Base-by-base conservation (phyloP, 2,113 vertebrate species). In the Meriones unguiculatus region DNA sequence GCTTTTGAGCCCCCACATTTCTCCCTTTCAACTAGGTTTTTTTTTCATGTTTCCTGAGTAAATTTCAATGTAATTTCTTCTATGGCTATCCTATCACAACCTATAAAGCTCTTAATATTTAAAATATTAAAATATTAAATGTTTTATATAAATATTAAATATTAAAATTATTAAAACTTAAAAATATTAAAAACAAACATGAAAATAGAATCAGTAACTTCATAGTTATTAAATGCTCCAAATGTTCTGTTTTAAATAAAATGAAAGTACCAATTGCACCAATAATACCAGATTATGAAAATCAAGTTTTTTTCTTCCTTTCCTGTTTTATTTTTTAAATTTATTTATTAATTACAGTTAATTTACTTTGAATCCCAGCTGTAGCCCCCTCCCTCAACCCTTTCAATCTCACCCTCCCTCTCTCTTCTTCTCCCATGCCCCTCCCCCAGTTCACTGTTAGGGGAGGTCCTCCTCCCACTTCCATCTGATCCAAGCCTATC, bases 11-110 rank as follows among this genome's bases (percentile, higher is more conserved):
- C 10, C 28, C 72, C 70, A 72, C 6, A 5, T 85, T 57, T 75
- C 87, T 52, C n/a, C 3, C 13, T 80, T 87, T 5, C 52, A 82
- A 69, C 7, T 2, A n/a, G 3, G 73, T 84, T 3, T 95, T 85
- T 89, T 88, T 8, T 46, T 76, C 35, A 30, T 86, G 92, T 94
- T 93, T 5, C 25, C 7, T 38, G 57, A 30, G 28, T 90, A 38
- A 96, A 94, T 93, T 89, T 81, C 8, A 81, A 25, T 87, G 91
- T 18, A 86, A 86, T 89, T 89, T 2, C 35, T 13, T 15, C 32
- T 8, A 38, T 89, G 25, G n/a, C 22, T 80, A 0, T 67, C 35
- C 93, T 81, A 73, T 17, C 75, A 35, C 82, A 17, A 5, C 46
- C 35, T 14, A 32, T 73, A 94, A 15, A 2, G 64, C 12, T 72